Conservation (phyloP, 2,888 invertebrate genomes). For the Synergus itoensis region DNA sequence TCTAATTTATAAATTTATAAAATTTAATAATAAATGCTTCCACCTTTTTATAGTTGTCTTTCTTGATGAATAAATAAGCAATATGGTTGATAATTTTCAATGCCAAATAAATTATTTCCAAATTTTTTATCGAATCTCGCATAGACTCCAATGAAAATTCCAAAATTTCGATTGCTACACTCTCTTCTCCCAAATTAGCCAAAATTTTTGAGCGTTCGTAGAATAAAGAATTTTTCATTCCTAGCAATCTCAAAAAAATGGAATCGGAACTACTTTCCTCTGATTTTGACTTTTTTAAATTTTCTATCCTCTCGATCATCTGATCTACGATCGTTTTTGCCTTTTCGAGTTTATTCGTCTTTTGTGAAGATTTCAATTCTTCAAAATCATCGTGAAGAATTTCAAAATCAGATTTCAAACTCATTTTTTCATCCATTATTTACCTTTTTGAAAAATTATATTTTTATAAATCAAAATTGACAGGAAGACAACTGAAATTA, state of each 20-base stretch:
- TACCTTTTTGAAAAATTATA: background rate
- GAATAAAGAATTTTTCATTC: slow-evolving; percentile 56
- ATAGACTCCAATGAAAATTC: slow-evolving; percentile 47
- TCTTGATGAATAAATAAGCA: slow-evolving; percentile 80
- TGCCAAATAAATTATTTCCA: slow-evolving; percentile 77
- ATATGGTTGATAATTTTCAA: slow-evolving; percentile 81
- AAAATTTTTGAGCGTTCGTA: slow-evolving; percentile 57
- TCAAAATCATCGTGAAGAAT: slow-evolving; percentile 50
- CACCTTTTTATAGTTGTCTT: slow-evolving; percentile 76
- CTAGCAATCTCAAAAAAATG: slow-evolving; percentile 48
- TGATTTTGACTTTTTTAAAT: slow-evolving; percentile 19
- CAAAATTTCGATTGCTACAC: slow-evolving; percentile 51
- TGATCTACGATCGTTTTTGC: slow-evolving; percentile 45
- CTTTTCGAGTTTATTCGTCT: slow-evolving; percentile 42
- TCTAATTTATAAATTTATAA: too few relatives aligned
- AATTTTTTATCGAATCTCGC: slow-evolving; percentile 46
- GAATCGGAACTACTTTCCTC: background rate
- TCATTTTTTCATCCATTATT: background rate
- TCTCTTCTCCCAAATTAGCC: slow-evolving; percentile 49
- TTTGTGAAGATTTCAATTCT: slow-evolving; percentile 48
- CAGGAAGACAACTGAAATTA: background rate
- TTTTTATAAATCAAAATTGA: background rate
- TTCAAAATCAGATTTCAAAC: slow-evolving; percentile 35
- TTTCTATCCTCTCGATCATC: slow-evolving; percentile 48
- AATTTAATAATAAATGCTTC: background rate